Evolutionary conservation across 2,113 vertebrate species (phyloP).

Genomic region (Archocentrus centrarchus): DNA sequence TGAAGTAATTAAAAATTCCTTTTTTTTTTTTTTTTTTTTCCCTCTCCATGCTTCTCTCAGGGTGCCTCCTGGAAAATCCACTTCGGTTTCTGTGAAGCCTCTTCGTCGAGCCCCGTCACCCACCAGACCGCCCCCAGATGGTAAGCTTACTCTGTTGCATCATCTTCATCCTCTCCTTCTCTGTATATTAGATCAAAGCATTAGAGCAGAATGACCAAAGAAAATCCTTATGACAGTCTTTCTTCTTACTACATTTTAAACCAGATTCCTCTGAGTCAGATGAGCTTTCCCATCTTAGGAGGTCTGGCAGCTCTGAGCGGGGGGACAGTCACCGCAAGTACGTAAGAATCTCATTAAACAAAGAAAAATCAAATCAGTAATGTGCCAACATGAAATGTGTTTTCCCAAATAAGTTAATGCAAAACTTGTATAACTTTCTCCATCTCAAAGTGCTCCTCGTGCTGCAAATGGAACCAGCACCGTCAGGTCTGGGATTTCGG

Average conservation of each 20-base stretch:
- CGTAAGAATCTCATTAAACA: neutral
- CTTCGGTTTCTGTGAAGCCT: conserved; percentile 36
- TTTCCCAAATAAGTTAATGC: neutral
- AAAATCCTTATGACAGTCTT: neutral
- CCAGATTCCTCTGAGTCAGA: conserved; percentile 80
- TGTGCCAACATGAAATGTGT: fast-evolving
- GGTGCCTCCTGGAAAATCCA: conserved; percentile 49
- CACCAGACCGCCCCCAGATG: conserved; percentile 60
- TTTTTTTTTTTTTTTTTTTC: neutral
- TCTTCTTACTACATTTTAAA: neutral
- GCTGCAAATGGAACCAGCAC: conserved; percentile 51
- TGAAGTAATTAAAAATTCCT: neutral
- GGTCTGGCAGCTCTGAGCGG: conserved; percentile 77
- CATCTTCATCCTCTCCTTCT: neutral
- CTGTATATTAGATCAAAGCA: neutral
- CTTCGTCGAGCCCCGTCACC: conserved; percentile 43
- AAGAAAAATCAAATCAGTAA: neutral
- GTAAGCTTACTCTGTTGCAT: conserved; percentile 46
- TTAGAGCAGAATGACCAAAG: neutral
- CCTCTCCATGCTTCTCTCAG: conserved; percentile 51
- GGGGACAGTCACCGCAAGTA: conserved; percentile 66
- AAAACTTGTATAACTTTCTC: neutral
- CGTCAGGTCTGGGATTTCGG: conserved; percentile 64
- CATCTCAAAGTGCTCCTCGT: conserved; percentile 54
- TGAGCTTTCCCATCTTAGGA: conserved; percentile 70